Base-by-base conservation (phyloP, 2,113 vertebrate genomes). In the Callocephalon fimbriatum region DNA sequence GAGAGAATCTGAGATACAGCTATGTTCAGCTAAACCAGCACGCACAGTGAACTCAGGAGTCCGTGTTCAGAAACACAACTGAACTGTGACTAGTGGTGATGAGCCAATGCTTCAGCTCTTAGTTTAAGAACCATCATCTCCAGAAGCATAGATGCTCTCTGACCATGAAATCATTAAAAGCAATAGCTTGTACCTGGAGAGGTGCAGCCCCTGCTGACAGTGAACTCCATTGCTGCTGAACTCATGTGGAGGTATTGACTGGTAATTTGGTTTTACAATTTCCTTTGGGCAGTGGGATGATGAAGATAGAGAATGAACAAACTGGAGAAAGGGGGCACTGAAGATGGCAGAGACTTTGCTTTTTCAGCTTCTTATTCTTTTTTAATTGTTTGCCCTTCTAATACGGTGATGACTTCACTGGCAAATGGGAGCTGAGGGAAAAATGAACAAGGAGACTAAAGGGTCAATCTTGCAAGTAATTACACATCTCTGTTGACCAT, bases 401-500 rank as follows among this genome's bases (percentile, higher is more conserved):
- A 27, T 62, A 19, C 1, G 1, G 6, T 13, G 29, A 11, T 80
- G 35, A 12, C 23, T 93, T 38, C 15, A 22, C 23, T 37, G 51
- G 27, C 45, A 72, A 38, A 61, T 35, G 37, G 35, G 61, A 84
- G 51, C 38, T 20, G 47, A 42, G 35, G 35, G 16, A 35, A 67
- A 45, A 27, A 66, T 0, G 4, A 70, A 6, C 11, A 22, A 48
- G 56, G 74, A 92, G 53, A 37, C 16, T 10, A 6, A 61, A 70
- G 42, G 15, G 10, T 44, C 50, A 37, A 8, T 42, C 48, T 19
- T 90, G 17, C 32, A 51, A 89, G 32, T 59, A 65, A 29, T 61
- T 32, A 2, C 2, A 9, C 26, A 42, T 8, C 35, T 11, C 53
- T 70, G 22, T 35, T 63, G 63, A 18, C 9, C 6, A 4, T 0